Conservation (phyloP, 2,797 vertebrate species). For the Alosa sapidissima region DNA sequence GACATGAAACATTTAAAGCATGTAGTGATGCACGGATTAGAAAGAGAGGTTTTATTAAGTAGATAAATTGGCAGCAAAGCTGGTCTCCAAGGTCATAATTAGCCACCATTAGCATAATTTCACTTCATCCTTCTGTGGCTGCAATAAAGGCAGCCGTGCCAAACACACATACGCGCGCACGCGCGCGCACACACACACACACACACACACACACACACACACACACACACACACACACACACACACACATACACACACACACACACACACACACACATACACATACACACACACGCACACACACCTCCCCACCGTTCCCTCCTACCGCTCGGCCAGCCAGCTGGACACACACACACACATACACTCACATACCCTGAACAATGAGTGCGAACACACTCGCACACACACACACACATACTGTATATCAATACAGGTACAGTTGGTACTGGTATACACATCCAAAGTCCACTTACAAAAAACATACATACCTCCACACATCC, state of each 20-base stretch:
- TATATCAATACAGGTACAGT: neutral
- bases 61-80: slow-evolving; percentile 64
- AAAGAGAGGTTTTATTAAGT: slow-evolving; percentile 64
- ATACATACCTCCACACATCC: neutral
- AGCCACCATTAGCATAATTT: slow-evolving; percentile 68
- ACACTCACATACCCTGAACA: neutral
- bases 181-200: slow-evolving; percentile 34
- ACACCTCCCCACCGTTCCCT: neutral
- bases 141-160: slow-evolving; percentile 58
- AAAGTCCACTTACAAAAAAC: neutral
- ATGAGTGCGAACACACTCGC: neutral
- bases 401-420: neutral
- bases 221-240: neutral
- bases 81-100: slow-evolving; percentile 68
- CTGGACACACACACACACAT: neutral
- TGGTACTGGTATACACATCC: no score
- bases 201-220: slow-evolving; percentile 30
- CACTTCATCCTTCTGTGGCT: slow-evolving; percentile 62
- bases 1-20: slow-evolving; percentile 62
- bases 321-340: no score
- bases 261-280: slow-evolving; percentile 38
- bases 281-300: neutral
- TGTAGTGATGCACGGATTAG: slow-evolving; percentile 63
- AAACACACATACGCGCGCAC: slow-evolving; percentile 52
- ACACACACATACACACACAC: neutral